These are phyloP conservation scores for Dermolepida albohirtum DNA, from an alignment of 2,888 invertebrate genomes.

Conservation along the genomic window DNA sequence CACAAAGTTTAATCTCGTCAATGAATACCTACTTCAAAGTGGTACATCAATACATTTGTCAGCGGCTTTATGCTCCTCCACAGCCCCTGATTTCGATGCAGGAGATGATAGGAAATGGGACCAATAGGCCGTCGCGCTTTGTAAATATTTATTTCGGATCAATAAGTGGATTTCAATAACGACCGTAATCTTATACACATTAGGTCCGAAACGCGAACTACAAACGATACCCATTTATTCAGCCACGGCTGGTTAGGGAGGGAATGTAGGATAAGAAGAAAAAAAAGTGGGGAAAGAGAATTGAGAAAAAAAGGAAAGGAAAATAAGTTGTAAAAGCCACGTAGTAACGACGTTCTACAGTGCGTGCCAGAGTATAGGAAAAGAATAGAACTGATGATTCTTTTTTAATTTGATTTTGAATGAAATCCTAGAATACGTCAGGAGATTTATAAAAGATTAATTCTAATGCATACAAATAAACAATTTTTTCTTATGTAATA, in stretches of 20 bases:
- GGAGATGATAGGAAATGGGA: neutral
- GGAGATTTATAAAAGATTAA: too few relatives aligned
- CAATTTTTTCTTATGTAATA: too few relatives aligned
- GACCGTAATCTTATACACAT: slow-evolving; percentile 35
- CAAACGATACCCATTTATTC: slow-evolving; percentile 30
- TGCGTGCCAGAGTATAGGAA: too few relatives aligned
- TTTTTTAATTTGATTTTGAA: too few relatives aligned
- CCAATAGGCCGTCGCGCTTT: slow-evolving; percentile 5
- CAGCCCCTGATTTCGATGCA: slow-evolving; percentile 8
- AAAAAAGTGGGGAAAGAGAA: neutral
- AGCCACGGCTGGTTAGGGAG: neutral
- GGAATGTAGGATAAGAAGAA: neutral
- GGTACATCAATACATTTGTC: neutral
- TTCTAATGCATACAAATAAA: too few relatives aligned
- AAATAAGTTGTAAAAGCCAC: too few relatives aligned
- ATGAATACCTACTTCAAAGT: slow-evolving; percentile 20
- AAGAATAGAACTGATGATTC: too few relatives aligned
- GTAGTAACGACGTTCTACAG: too few relatives aligned
- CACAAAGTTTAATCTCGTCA: slow-evolving; percentile 21
- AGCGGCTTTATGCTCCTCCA: slow-evolving; percentile 4
- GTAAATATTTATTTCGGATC: slow-evolving; percentile 42
- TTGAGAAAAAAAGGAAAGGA: too few relatives aligned
- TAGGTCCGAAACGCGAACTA: slow-evolving; percentile 25
- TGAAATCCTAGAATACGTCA: too few relatives aligned
- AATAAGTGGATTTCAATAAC: slow-evolving; percentile 40